Conservation (phyloP, 1,140 invertebrate species). For the Riptortus pedestris region DNA sequence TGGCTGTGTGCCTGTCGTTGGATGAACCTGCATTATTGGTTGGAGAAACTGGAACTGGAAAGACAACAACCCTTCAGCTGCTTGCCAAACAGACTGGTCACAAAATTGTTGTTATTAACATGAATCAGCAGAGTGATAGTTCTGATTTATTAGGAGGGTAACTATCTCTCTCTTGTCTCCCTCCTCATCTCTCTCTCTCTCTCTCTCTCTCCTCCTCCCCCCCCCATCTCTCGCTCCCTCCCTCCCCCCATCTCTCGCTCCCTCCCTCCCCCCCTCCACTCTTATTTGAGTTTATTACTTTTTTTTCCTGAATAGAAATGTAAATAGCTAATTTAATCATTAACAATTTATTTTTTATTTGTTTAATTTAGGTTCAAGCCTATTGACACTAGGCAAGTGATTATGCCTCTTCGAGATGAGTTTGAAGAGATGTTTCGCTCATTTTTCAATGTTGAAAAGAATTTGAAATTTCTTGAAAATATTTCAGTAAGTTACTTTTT, state of each 20-base stretch:
- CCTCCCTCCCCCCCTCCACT: too few species aligned
- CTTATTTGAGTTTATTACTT: too few species aligned
- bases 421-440: conserved; percentile 73
- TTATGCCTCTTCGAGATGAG: conserved; percentile 69
- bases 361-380: conserved; percentile 68
- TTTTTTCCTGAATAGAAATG: too few species aligned
- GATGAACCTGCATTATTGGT: conserved; percentile 89
- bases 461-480: conserved; percentile 72
- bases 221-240: too few species aligned
- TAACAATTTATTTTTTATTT: conserved; percentile 5
- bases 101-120: conserved; percentile 90
- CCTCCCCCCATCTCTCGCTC: too few species aligned
- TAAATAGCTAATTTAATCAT: too few species aligned
- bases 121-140: conserved; percentile 98
- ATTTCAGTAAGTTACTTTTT: conserved; percentile 37
- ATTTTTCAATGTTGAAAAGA: conserved; percentile 70
- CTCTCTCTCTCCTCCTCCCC: too few species aligned
- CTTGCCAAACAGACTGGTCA: conserved; percentile 73
- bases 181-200: neutral
- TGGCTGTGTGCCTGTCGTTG: conserved; percentile 67
- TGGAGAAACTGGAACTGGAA: conserved; percentile 97
- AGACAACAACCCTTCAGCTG: conserved; percentile 93
- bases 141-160: conserved; percentile 88
- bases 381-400: conserved; percentile 75
- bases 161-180: conserved; percentile 25